phyloP scores from a whole-genome alignment of 1,140 invertebrate genomes.

The Episyrphus balteatus region DNA sequence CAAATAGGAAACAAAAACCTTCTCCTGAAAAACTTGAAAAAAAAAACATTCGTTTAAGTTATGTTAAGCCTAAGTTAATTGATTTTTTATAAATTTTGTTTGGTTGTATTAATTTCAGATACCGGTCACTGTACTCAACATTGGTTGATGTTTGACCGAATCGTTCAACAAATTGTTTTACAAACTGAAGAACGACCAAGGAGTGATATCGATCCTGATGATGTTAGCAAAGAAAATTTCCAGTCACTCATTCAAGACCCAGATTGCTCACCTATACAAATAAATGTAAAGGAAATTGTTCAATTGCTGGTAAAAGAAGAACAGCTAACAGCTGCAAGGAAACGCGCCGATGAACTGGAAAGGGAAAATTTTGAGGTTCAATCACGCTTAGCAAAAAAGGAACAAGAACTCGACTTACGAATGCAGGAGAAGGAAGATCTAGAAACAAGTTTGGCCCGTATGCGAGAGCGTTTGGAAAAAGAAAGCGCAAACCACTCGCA shows the following conservation, averaged over 20 bases:
- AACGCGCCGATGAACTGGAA: conserved; percentile 78
- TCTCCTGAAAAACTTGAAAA: too few species aligned
- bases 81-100: too few species aligned
- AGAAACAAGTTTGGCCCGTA: conserved; percentile 66
- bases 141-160: conserved; percentile 88
- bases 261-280: conserved; percentile 72
- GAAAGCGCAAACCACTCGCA: conserved; percentile 80
- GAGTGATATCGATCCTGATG: conserved; percentile 32
- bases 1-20: too few species aligned
- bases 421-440: conserved; percentile 88
- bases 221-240: conserved; percentile 13
- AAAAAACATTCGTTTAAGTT: too few species aligned
- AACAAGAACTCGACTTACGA: conserved; percentile 81
- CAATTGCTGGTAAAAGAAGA: conserved; percentile 88
- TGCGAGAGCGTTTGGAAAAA: conserved; percentile 82
- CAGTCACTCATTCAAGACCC: conserved; percentile 50
- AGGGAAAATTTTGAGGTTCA: conserved; percentile 81
- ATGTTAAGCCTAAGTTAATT: too few species aligned
- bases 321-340: conserved; percentile 75
- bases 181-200: conserved; percentile 50
- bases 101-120: conserved; percentile 42
- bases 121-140: conserved; percentile 76
- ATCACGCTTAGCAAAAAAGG: conserved; percentile 77
- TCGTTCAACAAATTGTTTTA: conserved; percentile 92
- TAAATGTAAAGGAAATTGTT: conserved; percentile 85